Conservation (phyloP, 1,140 invertebrate species). For the Protaetia brevitarsis region DNA sequence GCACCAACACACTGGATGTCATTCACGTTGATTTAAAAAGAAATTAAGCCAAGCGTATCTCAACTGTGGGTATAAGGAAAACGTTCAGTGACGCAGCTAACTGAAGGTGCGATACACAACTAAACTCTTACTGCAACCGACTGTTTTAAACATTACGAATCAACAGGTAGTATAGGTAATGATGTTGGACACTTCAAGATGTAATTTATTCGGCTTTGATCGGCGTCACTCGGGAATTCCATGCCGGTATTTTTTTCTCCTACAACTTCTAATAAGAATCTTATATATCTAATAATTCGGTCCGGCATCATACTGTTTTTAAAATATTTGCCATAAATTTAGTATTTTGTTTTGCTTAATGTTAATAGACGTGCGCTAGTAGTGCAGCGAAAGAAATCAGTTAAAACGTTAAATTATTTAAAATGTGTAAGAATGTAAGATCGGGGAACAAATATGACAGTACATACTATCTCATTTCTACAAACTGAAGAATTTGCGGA, state of each 20-base stretch:
- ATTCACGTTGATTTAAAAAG: too few species aligned
- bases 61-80: too few species aligned
- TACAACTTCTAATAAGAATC: neutral
- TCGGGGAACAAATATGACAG: too few species aligned
- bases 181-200: neutral
- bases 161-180: constrained; percentile 16
- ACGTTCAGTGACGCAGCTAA: too few species aligned
- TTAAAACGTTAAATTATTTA: too few species aligned
- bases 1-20: too few species aligned
- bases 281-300: neutral
- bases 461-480: too few species aligned
- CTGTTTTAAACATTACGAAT: constrained; percentile 8
- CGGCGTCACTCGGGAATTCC: neutral
- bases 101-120: constrained; percentile 15
- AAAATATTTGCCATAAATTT: neutral
- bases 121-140: constrained; percentile 9
- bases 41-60: too few species aligned
- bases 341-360: neutral
- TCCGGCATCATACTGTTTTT: neutral
- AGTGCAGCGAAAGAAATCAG: too few species aligned
- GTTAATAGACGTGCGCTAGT: too few species aligned
- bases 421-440: too few species aligned
- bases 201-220: neutral
- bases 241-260: neutral
- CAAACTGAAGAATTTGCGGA: too few species aligned